Base-by-base conservation (phyloP, 2,888 invertebrate species). In the Dorcus hopei region DNA sequence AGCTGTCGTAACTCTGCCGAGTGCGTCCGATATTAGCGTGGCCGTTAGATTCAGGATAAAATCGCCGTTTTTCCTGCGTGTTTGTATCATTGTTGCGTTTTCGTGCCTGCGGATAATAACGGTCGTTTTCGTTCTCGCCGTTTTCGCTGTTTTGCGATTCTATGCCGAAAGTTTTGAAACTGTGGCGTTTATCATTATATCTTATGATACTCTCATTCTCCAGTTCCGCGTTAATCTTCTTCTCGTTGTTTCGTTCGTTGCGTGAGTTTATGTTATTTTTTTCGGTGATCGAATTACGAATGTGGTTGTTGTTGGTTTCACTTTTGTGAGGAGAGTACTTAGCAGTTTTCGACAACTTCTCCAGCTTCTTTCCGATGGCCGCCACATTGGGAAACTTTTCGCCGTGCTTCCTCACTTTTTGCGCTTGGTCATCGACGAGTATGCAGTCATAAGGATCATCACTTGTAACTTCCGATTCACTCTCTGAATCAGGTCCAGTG, bases 391-490 rank as follows among this genome's bases (percentile, higher is more conserved):
- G 80, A 61, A 82, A 77, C 33, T 73, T 71, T 39, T 70, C 70
- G 9, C 68, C 71, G 43, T 66, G 68, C 50, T 72, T 75, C 19
- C 65, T 64, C 16, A 70, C 67, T 49, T 75, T 74, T 52, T 73
- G 74, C 47, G 77, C 72, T 60, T 82, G 75, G 78, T 93, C 92
- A 67, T 92, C 90, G 26, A 93, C 90, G 52, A 93, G 89, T 66
- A 93, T 92, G 73, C 92, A 92, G 72, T 89, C 89, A 68, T 89
- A 88, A 33, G 87, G 88, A 80, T 89, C 88, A 49, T 88, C 88
- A 71, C 87, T 88, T 49, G 87, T 87, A 69, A 83, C 82, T 66
- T 85, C 83, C 51, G 88, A 88, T 61, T 78, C 77, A 42, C 82
- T 82, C 65, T 86, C 87, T 7, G 87, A 85, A 71, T 87, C 87